Evolutionary conservation across 2,888 invertebrate genomes (phyloP).

Genomic region (Teleiodes luculella): DNA sequence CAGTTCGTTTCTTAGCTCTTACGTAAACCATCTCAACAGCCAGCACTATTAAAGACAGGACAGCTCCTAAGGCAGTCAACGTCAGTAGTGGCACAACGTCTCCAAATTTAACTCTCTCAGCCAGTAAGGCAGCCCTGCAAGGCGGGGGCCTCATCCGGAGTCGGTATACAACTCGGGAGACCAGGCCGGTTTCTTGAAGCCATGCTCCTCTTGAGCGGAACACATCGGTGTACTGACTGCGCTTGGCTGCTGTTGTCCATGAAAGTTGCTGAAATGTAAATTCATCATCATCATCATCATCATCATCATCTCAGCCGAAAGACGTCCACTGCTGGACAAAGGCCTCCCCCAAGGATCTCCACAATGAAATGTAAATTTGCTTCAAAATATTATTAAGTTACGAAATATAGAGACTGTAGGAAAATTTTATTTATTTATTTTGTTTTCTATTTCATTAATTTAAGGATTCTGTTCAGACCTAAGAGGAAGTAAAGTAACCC

Average conservation of each 20-base stretch:
- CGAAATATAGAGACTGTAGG: too few relatives aligned
- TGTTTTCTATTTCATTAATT: too few relatives aligned
- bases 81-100: slow-evolving; percentile 49
- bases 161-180: slow-evolving; percentile 39
- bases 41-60: slow-evolving; percentile 44
- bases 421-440: too few relatives aligned
- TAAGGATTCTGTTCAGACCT: too few relatives aligned
- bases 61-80: slow-evolving; percentile 36
- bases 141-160: slow-evolving; percentile 44
- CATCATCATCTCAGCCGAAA: too few relatives aligned
- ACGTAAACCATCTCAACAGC: slow-evolving; percentile 34
- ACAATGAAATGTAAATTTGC: too few relatives aligned
- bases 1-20: not conserved
- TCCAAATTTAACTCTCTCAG: slow-evolving; percentile 56
- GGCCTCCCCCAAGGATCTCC: too few relatives aligned
- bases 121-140: slow-evolving; percentile 55
- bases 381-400: too few relatives aligned
- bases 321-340: too few relatives aligned
- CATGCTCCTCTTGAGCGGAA: slow-evolving; percentile 45
- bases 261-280: slow-evolving; percentile 37
- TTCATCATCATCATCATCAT: too few relatives aligned
- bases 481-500: too few relatives aligned
- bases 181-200: slow-evolving; percentile 54
- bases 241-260: slow-evolving; percentile 45
- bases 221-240: slow-evolving; percentile 49